Evolutionary conservation across 2,888 invertebrate species (phyloP), one percentile per base, ranked within the genome.

Genomic region (Carcina quercana): DNA sequence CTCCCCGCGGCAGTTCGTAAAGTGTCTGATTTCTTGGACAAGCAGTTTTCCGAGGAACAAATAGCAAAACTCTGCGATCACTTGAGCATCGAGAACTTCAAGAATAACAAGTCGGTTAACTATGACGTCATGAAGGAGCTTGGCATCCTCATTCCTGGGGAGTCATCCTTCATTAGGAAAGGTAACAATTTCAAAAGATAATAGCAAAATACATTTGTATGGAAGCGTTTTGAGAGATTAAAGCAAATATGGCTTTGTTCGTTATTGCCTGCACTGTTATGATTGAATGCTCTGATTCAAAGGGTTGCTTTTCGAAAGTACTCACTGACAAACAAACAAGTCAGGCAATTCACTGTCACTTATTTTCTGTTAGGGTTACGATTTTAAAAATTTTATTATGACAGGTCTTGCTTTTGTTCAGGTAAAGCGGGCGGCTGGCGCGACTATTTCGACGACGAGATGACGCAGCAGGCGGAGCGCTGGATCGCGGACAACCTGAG

Each of bases 41-140:
- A 89, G 57, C 50, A 65, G 0, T 84, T 88, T 36, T 79, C 75
- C 0, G 71, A 80, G 0, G 84, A 87, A 12, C 86, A 94, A 57
- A 59, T 93, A 0, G 57, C 73, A 0, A 68, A 72, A 12, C 74
- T 97, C 2, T 86, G 87, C 6, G 70, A 90, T 5, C 93, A 96
- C 60, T 87, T 96, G 37, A 87, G 89, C 53, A 93, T 97, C 41
- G 86, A 90, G 6, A 92, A 89, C 61, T 97, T 97, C 76, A 90
- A 91, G 43, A 86, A 88, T 8, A 96, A 96, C 72, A 87, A 89
- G 28, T 89, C 91, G 4, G 91, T 95, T 0, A 96, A 96, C 59
- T 87, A 85, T 29, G 87, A 89, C 36, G 85, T 88, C 28, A 82
- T 91, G 58, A 85, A 80, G 45, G 85, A 86, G 1, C 78, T 90